Percentiles rank a stretch among this genome's conserved stretches.
Conservation (phyloP, 2,888 invertebrate species). For the Melitaea athalia region DNA sequence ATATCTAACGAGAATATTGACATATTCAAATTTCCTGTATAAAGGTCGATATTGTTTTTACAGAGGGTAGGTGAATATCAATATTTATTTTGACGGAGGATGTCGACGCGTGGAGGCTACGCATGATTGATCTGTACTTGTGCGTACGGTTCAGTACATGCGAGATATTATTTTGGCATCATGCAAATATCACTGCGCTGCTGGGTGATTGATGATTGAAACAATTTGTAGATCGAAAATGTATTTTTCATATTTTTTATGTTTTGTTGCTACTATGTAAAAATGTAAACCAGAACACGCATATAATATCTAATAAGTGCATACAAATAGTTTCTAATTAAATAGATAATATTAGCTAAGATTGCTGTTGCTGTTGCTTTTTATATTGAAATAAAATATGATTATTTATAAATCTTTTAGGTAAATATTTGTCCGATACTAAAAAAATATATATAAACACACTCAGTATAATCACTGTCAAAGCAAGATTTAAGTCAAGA, state of each 20-base stretch:
- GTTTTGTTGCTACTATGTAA: no score
- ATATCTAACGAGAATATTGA: neutral
- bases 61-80: constrained; percentile 7
- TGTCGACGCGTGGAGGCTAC: constrained; percentile 8
- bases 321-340: no score
- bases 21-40: constrained; percentile 3
- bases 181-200: constrained; percentile 8
- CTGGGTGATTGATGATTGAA: constrained; percentile 10
- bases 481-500: neutral
- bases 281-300: no score
- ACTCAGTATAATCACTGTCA: no score
- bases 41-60: neutral
- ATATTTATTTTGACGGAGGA: constrained; percentile 5
- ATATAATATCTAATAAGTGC: no score
- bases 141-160: neutral
- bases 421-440: no score
- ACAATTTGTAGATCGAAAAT: neutral
- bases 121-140: constrained; percentile 6
- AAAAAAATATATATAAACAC: no score
- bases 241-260: neutral
- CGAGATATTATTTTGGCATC: constrained; percentile 7
- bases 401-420: no score
- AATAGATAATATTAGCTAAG: no score
- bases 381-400: no score
- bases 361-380: no score